A percentile compares a stretch with the other conserved stretches of the same genome.
Evolutionary conservation across 1,140 invertebrate genomes (phyloP).

Genomic region (Lordiphosa clarofinis): DNA sequence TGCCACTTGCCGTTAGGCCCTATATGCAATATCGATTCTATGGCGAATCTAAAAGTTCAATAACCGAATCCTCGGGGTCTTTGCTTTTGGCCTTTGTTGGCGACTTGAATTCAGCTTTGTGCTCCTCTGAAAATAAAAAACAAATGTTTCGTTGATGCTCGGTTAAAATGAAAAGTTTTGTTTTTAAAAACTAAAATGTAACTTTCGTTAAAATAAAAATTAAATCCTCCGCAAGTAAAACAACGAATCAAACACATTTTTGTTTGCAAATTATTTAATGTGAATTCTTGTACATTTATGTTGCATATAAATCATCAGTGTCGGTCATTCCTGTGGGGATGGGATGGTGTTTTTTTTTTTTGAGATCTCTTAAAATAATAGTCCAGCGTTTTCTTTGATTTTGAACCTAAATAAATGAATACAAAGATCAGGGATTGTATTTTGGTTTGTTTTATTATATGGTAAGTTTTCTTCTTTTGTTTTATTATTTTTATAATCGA

Average conservation of each 20-base stretch:
- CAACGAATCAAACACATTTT: constrained; percentile 5
- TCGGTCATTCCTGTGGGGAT: neutral
- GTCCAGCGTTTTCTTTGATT: too few species aligned
- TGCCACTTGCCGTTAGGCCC: neutral
- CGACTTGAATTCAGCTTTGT: constrained; percentile 6
- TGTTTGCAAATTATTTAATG: constrained; percentile 37
- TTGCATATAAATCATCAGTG: too few species aligned
- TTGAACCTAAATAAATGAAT: too few species aligned
- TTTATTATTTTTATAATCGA: neutral
- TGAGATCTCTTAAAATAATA: too few species aligned
- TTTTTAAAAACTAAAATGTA: too few species aligned
- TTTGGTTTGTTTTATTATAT: neutral
- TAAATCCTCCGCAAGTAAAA: constrained; percentile 11
- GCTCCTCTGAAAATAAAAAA: constrained; percentile 53
- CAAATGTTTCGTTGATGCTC: constrained; percentile 22
- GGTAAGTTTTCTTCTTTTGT: neutral
- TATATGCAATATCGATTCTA: constrained; percentile 22
- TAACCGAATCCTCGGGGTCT: constrained; percentile 44
- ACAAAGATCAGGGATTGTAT: too few species aligned
- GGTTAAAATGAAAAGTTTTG: constrained; percentile 39
- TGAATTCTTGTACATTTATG: constrained; percentile 24
- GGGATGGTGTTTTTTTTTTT: too few species aligned
- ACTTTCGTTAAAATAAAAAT: too few species aligned
- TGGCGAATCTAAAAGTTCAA: constrained; percentile 62
- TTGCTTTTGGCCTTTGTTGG: constrained; percentile 28